Conservation (phyloP, 1,140 invertebrate genomes). For the Augochlora pura region DNA sequence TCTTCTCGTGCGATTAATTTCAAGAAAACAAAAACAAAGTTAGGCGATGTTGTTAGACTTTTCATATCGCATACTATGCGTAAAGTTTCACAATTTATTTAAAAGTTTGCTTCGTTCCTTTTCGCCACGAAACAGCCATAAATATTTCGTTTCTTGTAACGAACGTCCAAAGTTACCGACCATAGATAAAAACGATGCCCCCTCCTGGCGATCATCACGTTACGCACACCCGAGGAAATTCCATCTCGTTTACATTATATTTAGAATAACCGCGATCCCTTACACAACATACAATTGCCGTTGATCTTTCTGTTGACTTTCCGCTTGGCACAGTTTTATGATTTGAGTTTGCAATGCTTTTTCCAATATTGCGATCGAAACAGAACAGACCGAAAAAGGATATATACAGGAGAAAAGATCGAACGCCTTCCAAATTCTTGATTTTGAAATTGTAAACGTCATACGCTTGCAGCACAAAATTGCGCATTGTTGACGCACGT, state of each 20-base stretch:
- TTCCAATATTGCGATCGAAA: conserved; percentile 6
- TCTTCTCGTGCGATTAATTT: too few species aligned
- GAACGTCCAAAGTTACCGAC: neutral
- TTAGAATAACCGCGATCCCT: conserved; percentile 37
- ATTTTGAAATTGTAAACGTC: conserved; percentile 12
- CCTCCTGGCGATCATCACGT: neutral
- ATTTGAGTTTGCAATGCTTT: conserved; percentile 60
- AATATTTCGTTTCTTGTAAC: neutral
- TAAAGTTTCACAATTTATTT: too few species aligned
- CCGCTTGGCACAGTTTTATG: conserved; percentile 61
- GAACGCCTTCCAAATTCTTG: conserved; percentile 23
- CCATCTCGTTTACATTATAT: conserved; percentile 39
- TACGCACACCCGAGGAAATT: conserved; percentile 1
- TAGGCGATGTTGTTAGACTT: too few species aligned
- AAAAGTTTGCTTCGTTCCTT: neutral
- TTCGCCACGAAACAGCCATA: neutral
- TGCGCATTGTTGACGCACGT: conserved; percentile 43
- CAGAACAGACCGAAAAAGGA: neutral
- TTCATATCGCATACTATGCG: too few species aligned
- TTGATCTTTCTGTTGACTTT: conserved; percentile 29
- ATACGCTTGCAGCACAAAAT: conserved; percentile 47
- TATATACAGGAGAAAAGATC: neutral
- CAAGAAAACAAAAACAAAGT: too few species aligned
- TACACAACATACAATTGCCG: conserved; percentile 39
- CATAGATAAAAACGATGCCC: neutral